Evolutionary conservation across 2,113 vertebrate genomes (phyloP), one percentile per base, ranked within the genome.

Genomic region (Sminthopsis crassicaudata): DNA sequence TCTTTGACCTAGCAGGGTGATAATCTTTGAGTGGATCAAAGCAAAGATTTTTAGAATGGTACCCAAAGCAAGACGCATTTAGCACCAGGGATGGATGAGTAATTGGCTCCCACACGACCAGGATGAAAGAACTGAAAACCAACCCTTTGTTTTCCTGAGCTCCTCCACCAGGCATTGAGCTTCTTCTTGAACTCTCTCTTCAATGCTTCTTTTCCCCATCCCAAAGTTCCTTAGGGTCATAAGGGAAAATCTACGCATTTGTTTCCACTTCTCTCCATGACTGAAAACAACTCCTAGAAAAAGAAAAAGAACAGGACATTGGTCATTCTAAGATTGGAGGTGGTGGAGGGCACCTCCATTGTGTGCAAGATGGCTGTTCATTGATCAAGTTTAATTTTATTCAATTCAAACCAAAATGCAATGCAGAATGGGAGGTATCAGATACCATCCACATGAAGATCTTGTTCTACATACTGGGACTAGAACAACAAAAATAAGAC

Each of bases 101-200:
- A 84, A 1, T 42, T n/a, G n/a, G n/a, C n/a, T 19, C 67, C 19
- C 16, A 84, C n/a, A 42, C 8, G 6, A 6, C 19, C 36, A 42
- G 67, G 19, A 84, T 36, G n/a, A n/a, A 42, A 42, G 4, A 84
- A 42, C 1, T 50, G 89, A 46, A 48, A 84, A 42, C 67, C 36
- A 89, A 96, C 97, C 76, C 0, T 92, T 48, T 36, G 92, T 97
- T 92, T 96, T 96, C 6, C 92, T 94, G 91, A 96, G 6, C 50
- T 96, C 94, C 91, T 96, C 94, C 57, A 96, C 91, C 2, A 97
- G 95, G 52, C 22, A 91, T 14, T 0, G 0, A 8, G 96, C 94
- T 96, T 96, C 95, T 36, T 96, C 91, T 30, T 97, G 94, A 76
- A 97, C 26, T 0, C 60, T 50, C 0, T 91, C 52, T 88, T 97